These are phyloP conservation scores for Pseudolaguvia tuberculata DNA, from an alignment of 2,113 vertebrate genomes.

Conservation along the genomic window DNA sequence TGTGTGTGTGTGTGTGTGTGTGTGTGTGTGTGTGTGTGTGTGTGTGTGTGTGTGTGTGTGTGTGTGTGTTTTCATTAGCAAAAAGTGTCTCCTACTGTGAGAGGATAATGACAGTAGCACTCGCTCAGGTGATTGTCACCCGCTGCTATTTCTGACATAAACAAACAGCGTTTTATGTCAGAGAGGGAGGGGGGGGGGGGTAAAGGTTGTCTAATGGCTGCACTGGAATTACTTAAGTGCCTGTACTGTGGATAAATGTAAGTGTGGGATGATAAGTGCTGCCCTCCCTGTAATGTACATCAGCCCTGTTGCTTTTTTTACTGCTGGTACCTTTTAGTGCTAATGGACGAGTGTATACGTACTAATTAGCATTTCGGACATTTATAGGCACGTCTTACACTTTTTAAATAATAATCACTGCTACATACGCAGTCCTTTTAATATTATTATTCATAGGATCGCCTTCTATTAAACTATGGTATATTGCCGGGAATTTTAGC, in stretches of 20 bases:
- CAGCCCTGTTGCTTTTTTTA: neutral
- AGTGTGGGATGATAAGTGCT: neutral
- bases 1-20: too few relatives aligned
- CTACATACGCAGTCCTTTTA: too few relatives aligned
- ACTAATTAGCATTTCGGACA: neutral
- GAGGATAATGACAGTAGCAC: conserved; percentile 11
- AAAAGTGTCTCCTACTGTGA: neutral
- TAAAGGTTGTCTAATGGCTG: conserved; percentile 6
- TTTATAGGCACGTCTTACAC: neutral
- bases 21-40: too few relatives aligned
- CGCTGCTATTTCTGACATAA: conserved; percentile 23
- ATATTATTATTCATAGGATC: too few relatives aligned
- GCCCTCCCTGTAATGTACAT: neutral
- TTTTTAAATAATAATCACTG: neutral
- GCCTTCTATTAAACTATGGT: neutral
- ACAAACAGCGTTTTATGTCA: neutral
- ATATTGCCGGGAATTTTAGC: neutral
- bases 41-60: too few relatives aligned
- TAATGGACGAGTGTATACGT: neutral
- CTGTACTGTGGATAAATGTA: neutral
- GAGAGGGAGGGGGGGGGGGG: neutral
- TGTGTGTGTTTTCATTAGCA: conserved; percentile 10
- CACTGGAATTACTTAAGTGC: neutral
- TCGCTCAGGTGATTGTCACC: neutral
- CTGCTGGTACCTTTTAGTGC: neutral